Evolutionary conservation across 1,140 invertebrate genomes (phyloP), one percentile per base, ranked within the genome.

Genomic region (Aphis craccivora): DNA sequence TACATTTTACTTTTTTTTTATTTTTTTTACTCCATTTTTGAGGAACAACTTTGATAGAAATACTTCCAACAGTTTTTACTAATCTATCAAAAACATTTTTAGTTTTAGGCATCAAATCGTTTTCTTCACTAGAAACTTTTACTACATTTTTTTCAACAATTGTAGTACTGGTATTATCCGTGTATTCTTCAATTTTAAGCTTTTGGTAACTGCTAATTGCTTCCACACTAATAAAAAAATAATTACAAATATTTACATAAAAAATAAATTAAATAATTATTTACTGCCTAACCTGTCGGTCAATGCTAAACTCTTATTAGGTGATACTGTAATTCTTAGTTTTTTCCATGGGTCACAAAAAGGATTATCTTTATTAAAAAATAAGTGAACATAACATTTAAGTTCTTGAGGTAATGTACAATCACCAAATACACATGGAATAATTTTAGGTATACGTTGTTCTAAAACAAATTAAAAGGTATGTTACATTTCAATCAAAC

Each of bases 401-500:
- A 93, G 91, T 86, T 93, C 91, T 84, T 83, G 81, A 86, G 91
- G 91, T 93, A 93, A 86, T 43, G 43, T n/a, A 86, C 91, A 93
- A 22, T 93, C 91, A 30, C 48, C 91, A 93, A 93, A 93, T 25
- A 93, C 81, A n/a, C 91, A 93, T 55, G 91, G 91, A 55, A 93
- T 93, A 37, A 93, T 93, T 86, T 93, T 93, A 37, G 91, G 81
- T 51, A 84, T 5, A 18, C 81, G 45, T 86, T 93, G 81, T n/a
- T 93, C 91, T 93, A 37, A 22, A 90, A 53, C 67, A 93, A 94
- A 93, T 67, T 40, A 67, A 43, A 67, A 6, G 1, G 2, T 1
- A 3, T 43, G 18, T 43, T 45, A 53, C 2, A 2, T n/a, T 43
- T 30, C 45, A 90, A 60, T n/a, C 25, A 22, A 3, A 90, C 25